Percentiles rank a stretch among this genome's conserved stretches.
Evolutionary conservation across 2,797 vertebrate genomes (phyloP).

Genomic region (Hapalemur alaotrensis): DNA sequence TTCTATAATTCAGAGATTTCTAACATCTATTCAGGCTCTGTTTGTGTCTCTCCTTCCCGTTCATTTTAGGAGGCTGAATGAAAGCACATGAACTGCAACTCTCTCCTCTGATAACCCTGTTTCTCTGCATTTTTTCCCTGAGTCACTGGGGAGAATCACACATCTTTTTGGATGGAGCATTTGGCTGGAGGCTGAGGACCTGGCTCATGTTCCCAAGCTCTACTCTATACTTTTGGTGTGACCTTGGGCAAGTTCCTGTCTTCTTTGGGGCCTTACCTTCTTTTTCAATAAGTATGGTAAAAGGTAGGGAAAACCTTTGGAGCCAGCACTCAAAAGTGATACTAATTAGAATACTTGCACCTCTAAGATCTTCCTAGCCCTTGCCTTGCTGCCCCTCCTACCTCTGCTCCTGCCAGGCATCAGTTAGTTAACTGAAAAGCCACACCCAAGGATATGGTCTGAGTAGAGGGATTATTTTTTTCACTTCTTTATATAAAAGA

Average conservation of each 20-base stretch:
- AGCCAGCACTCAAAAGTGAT: slow-evolving; percentile 29
- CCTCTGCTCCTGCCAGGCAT: slow-evolving; percentile 1
- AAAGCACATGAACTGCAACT: slow-evolving; percentile 36
- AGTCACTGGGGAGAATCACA: slow-evolving; percentile 74
- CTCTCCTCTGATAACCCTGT: slow-evolving; percentile 71
- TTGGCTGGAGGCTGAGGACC: slow-evolving; percentile 58
- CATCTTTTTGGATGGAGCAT: slow-evolving; percentile 73
- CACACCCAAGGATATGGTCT: background rate
- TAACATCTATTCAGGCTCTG: background rate
- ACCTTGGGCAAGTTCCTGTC: slow-evolving; percentile 11
- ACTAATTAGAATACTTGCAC: slow-evolving; percentile 50
- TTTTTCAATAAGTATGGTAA: slow-evolving; percentile 3
- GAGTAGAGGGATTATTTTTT: slow-evolving; percentile 16
- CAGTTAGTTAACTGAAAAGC: slow-evolving; percentile 40
- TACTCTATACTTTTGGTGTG: slow-evolving; percentile 35
- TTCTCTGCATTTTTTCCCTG: slow-evolving; percentile 62
- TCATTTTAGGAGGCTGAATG: slow-evolving; percentile 51
- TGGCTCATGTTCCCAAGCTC: slow-evolving; percentile 36
- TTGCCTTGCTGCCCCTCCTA: background rate
- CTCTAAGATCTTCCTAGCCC: slow-evolving; percentile 14
- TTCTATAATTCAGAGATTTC: background rate
- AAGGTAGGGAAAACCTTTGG: background rate
- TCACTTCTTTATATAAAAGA: slow-evolving; percentile 36
- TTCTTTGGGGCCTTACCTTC: slow-evolving; percentile 24
- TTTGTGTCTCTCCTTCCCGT: slow-evolving; percentile 28